These are phyloP conservation scores for Petaurus breviceps DNA, from an alignment of 2,113 vertebrate genomes.

Conservation along the genomic window DNA sequence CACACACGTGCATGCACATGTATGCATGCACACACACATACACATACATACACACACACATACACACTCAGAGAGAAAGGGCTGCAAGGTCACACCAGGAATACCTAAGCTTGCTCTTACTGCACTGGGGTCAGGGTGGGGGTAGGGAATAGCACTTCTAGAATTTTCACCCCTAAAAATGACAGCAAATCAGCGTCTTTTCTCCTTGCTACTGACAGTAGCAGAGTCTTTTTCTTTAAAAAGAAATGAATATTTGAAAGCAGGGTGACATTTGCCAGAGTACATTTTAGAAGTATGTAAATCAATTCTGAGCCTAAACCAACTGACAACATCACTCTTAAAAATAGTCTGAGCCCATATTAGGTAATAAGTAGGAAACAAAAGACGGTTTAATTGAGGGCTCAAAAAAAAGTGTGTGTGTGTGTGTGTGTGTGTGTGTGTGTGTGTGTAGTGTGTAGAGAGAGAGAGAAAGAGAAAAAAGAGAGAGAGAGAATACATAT, in stretches of 20 bases:
- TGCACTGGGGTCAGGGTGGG: not conserved
- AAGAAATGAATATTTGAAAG: conserved; percentile 25
- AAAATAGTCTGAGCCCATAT: conserved; percentile 58
- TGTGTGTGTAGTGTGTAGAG: no score
- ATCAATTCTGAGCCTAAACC: conserved; percentile 68
- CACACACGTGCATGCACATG: not conserved
- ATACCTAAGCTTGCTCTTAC: not conserved
- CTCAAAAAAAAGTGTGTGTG: not conserved
- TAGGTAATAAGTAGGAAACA: conserved; percentile 57
- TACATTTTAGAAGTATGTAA: conserved; percentile 65
- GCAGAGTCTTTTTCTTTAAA: not conserved
- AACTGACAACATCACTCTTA: conserved; percentile 62
- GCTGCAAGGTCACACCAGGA: not conserved
- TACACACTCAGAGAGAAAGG: not conserved
- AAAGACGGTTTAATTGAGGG: conserved; percentile 58
- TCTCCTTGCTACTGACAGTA: conserved; percentile 27
- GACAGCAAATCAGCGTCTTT: not conserved
- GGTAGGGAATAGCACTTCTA: not conserved
- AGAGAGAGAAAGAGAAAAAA: no score
- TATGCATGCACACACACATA: not conserved
- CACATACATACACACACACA: no score
- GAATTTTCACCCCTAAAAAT: not conserved
- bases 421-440: not conserved
- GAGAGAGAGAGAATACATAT: not conserved
- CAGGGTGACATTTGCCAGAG: conserved; percentile 66